Base-by-base conservation (phyloP, 2,113 vertebrate species). In the Mus pahari region DNA sequence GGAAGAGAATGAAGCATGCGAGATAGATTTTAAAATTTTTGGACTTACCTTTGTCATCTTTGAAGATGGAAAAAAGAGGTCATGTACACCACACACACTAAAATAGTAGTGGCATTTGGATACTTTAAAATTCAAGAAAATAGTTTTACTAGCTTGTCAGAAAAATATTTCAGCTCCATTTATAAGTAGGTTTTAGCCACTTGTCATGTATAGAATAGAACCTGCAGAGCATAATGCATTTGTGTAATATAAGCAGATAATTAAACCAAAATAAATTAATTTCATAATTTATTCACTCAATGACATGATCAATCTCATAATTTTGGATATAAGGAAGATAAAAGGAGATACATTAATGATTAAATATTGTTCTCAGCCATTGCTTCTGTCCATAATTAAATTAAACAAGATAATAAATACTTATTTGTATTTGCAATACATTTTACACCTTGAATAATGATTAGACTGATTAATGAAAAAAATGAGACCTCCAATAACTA, bases 401-500 rank as follows among this genome's bases (percentile, higher is more conserved):
- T 86, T 92, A 92, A 92, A 86, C 12, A 60, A 89, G 8, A 75
- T 77, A n/a, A 62, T 50, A 45, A 88, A 83, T 78, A 87, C 60
- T 70, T 28, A 62, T 87, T 24, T 89, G n/a, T 26, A 91, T 90
- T 75, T 90, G 82, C 60, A 48, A 16, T 42, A 77, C 19, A 45
- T 62, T 36, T 68, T 60, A 68, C 62, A 94, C 58, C 42, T 55
- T 48, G 3, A 39, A 92, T 16, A 48, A n/a, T 74, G 31, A 73
- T 71, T 71, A 86, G 94, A 79, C 78, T 89, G 42, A 95, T 95
- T 95, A 87, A 92, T 84, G 70, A 39, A 84, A 84, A 9, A 79
- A 91, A 94, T 66, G 7, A 64, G 16, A 84, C 24, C 39, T 48
- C 55, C 14, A 70, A 26, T 70, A 94, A 95, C 90, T 70, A 83